Base-by-base conservation (phyloP, 1,140 invertebrate species). In the Bactericera cockerelli region DNA sequence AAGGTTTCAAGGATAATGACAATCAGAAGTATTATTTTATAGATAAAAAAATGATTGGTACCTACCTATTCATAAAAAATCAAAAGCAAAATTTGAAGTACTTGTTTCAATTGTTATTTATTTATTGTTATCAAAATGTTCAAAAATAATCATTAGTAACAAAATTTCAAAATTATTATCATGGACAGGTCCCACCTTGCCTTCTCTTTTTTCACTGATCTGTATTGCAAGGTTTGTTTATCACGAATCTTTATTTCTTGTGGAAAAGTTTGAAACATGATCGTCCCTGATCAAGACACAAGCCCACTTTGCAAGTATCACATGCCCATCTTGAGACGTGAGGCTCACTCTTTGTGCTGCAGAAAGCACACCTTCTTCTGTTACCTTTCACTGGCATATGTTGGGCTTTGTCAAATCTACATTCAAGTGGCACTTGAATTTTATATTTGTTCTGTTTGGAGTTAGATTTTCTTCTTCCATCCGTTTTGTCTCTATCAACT, bases 341-440 rank as follows among this genome's bases (percentile, higher is more conserved):
- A 36, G 33, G 33, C 33, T 36, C 33, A 16, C 33, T 61, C 28
- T 62, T 65, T 57, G 62, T 63, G 59, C 59, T 63, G 54, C 63
- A 65, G 26, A 61, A 26, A 33, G 56, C 55, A 59, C 65, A 66
- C 59, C 62, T 60, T 55, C 62, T 56, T 26, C 31, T 55, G 53
- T 26, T 63, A 13, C 25, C 10, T 55, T 24, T 14, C 22, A 33
- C 28, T 58, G 58, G 42, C 22, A 24, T 19, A 55, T 59, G 58
- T 3, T 24, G 21, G 1, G 38, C 24, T 56, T 49, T 22, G 25
- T 21, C 25, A 19, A 25, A 14, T n/a, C 58, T 25, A 36, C 16
- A 2, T 25, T 59, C 8, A 25, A 24, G 24, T 14, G 58, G 39
- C 63, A 61, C 39, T 58, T 58, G 53, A 36, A 36, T 36, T 16